These are phyloP conservation scores for Pachypsylla venusta DNA, from an alignment of 1,140 invertebrate genomes.

Conservation along the genomic window DNA sequence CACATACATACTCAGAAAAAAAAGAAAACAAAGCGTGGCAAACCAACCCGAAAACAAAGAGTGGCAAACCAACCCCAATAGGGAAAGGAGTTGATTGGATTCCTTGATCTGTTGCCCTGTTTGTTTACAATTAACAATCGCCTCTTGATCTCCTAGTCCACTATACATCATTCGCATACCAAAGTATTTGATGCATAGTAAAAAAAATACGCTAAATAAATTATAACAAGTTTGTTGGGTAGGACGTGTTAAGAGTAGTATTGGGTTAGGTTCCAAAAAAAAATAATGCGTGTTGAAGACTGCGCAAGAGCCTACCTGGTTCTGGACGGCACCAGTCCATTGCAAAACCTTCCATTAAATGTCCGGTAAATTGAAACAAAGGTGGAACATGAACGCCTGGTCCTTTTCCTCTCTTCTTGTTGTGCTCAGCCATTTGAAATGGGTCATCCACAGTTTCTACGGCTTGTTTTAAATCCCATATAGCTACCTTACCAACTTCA, in stretches of 20 bases:
- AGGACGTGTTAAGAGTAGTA: no score
- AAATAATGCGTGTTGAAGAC: no score
- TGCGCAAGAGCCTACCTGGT: slow-evolving; percentile 51
- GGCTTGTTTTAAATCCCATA: slow-evolving; percentile 77
- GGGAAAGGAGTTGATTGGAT: no score
- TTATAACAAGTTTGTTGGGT: no score
- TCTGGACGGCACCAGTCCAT: slow-evolving; percentile 79
- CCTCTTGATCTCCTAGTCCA: no score
- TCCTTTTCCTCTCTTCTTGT: slow-evolving; percentile 18
- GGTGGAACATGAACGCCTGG: slow-evolving; percentile 39
- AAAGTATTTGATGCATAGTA: no score
- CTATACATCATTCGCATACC: no score
- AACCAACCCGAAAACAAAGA: neutral
- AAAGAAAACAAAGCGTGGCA: neutral
- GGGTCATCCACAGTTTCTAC: slow-evolving; percentile 61
- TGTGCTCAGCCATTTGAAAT: slow-evolving; percentile 33
- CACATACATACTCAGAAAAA: neutral
- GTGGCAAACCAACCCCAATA: neutral
- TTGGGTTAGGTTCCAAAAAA: no score
- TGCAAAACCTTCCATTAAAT: slow-evolving; percentile 83
- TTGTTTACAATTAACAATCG: no score
- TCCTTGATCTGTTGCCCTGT: no score
- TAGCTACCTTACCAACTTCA: slow-evolving; percentile 72
- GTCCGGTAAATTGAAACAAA: slow-evolving; percentile 76
- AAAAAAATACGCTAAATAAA: no score